These are phyloP conservation scores for Julus scandinavius DNA, from an alignment of 2,888 invertebrate genomes.

Conservation along the genomic window DNA sequence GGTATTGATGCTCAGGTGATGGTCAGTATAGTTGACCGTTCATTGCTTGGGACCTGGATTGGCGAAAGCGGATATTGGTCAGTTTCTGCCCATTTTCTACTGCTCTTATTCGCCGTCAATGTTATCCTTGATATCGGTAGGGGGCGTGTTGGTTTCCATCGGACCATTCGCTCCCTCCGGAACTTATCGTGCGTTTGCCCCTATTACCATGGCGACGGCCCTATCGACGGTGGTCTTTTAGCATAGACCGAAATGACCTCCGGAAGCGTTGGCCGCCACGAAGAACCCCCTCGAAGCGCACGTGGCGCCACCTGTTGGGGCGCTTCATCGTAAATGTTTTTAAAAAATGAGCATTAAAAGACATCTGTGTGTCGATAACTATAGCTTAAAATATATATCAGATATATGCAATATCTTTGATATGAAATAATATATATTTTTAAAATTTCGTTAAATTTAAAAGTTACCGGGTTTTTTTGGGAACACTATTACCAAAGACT, in stretches of 20 bases:
- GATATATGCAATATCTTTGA: too few species aligned
- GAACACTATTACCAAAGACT: too few species aligned
- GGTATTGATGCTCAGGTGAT: too few species aligned
- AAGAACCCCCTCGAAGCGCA: neutral
- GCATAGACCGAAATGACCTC: neutral
- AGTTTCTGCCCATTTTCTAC: neutral
- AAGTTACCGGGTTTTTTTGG: too few species aligned
- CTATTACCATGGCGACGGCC: slow-evolving; percentile 8
- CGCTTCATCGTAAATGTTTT: neutral
- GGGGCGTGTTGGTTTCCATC: neutral
- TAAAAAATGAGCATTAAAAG: neutral
- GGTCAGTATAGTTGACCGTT: neutral
- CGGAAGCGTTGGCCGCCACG: neutral
- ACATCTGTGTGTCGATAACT: too few species aligned
- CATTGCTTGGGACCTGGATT: neutral
- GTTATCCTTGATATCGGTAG: neutral
- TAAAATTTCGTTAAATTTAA: too few species aligned
- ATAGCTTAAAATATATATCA: too few species aligned
- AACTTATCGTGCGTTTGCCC: neutral
- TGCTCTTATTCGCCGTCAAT: neutral
- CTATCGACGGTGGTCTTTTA: neutral
- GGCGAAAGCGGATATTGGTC: neutral
- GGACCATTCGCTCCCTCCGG: neutral
- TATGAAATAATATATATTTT: neutral
- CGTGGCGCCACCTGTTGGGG: neutral